phyloP scores from a whole-genome alignment of 2,113 vertebrate genomes.

The Melanerpes aurifrons region DNA sequence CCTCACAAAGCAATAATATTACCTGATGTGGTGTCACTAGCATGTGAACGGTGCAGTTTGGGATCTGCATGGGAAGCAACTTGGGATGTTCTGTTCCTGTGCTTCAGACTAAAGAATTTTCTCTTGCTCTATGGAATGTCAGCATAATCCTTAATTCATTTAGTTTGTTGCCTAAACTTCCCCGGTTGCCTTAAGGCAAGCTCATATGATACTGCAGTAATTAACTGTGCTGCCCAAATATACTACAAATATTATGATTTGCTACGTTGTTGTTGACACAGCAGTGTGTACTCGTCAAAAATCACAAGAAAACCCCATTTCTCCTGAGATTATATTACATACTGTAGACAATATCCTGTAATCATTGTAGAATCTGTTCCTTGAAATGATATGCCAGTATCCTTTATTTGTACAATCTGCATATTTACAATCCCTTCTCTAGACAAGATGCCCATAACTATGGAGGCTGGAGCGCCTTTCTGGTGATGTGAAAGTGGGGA shows the following conservation, averaged over 20 bases:
- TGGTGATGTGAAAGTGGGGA: background rate
- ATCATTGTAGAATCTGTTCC: background rate
- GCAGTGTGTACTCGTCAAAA: background rate
- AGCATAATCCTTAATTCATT: background rate
- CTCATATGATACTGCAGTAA: background rate
- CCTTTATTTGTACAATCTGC: background rate
- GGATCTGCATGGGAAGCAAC: background rate
- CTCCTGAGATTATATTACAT: background rate
- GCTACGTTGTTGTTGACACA: background rate
- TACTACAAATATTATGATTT: background rate
- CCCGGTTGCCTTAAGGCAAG: background rate
- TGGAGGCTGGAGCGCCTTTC: background rate
- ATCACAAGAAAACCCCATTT: background rate
- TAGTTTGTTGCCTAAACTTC: background rate
- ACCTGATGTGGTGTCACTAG: background rate
- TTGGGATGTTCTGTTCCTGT: background rate
- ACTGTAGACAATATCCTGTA: background rate
- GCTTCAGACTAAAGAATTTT: background rate
- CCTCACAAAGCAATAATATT: background rate
- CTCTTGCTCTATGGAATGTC: background rate
- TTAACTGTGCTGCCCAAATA: background rate
- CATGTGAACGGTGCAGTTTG: background rate
- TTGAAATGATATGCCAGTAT: background rate
- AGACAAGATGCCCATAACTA: background rate
- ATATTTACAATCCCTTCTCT: background rate